phyloP scores from a whole-genome alignment of 2,797 vertebrate genomes.

The Otus scops region DNA sequence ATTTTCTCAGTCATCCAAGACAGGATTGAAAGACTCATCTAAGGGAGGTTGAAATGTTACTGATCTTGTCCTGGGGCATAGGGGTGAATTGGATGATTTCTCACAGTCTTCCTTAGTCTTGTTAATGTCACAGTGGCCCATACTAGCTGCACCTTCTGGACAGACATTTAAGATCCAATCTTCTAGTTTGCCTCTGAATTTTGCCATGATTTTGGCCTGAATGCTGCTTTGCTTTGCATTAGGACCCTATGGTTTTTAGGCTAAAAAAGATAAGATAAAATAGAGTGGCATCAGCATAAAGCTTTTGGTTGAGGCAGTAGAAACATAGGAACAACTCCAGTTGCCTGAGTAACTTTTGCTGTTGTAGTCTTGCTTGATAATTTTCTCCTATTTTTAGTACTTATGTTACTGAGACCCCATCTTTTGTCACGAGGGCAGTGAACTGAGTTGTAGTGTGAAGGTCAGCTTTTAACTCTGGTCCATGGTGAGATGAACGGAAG shows the following conservation, averaged over 20 bases:
- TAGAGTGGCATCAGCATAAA: background rate
- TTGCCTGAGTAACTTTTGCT: background rate
- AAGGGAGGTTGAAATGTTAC: background rate
- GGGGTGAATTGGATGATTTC: background rate
- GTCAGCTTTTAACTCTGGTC: conserved; percentile 39
- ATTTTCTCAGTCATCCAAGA: background rate
- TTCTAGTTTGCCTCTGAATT: background rate
- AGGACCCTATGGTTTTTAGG: fast-evolving
- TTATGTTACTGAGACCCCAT: background rate
- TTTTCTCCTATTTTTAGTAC: conserved; percentile 39
- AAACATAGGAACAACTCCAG: background rate
- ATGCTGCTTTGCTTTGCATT: background rate
- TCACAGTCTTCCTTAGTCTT: background rate
- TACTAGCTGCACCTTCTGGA: background rate
- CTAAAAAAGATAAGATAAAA: background rate
- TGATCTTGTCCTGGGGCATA: background rate
- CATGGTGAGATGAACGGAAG: background rate
- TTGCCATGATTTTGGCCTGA: background rate
- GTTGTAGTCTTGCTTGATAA: conserved; percentile 6
- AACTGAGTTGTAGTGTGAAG: conserved; percentile 29
- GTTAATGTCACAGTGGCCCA: background rate
- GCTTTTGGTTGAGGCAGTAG: background rate
- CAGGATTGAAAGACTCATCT: background rate
- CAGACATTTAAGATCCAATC: background rate
- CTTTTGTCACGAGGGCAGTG: conserved; percentile 22